Percentiles rank a stretch among this genome's conserved stretches.
These are phyloP conservation scores for Nemurella pictetii DNA, from an alignment of 2,888 invertebrate genomes.

Conservation along the genomic window DNA sequence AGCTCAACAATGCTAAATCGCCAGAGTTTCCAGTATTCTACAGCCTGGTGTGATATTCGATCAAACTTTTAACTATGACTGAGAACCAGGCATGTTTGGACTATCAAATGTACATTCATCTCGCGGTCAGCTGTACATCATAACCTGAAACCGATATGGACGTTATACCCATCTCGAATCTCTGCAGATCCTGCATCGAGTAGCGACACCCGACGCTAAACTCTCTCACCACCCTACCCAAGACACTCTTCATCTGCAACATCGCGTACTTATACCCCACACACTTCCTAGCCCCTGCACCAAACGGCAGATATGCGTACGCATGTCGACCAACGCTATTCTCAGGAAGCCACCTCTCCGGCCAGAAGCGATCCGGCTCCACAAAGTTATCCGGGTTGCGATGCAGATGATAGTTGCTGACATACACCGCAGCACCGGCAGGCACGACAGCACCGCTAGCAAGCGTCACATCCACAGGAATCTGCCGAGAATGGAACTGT, in stretches of 20 bases:
- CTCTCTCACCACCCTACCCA: slow-evolving; percentile 40
- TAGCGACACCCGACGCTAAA: background rate
- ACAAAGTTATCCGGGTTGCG: slow-evolving; percentile 36
- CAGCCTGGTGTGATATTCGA: too few relatives aligned
- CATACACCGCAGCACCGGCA: slow-evolving; percentile 35
- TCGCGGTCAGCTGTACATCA: background rate
- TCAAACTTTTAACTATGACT: too few relatives aligned
- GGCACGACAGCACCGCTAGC: slow-evolving; percentile 28
- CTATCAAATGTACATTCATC: too few relatives aligned
- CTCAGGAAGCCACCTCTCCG: slow-evolving; percentile 41
- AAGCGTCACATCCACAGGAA: slow-evolving; percentile 31
- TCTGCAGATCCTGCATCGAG: background rate
- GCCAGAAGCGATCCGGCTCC: slow-evolving; percentile 39
- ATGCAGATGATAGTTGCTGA: slow-evolving; percentile 35
- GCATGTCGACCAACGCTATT: slow-evolving; percentile 36
- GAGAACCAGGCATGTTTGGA: too few relatives aligned
- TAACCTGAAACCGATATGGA: background rate
- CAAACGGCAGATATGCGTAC: slow-evolving; percentile 41
- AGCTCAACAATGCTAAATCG: too few relatives aligned
- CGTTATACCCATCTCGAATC: background rate
- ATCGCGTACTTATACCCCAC: slow-evolving; percentile 42
- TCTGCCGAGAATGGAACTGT: slow-evolving; percentile 30
- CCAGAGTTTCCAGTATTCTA: too few relatives aligned
- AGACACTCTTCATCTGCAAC: slow-evolving; percentile 40
- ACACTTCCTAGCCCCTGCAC: slow-evolving; percentile 41